Percentiles rank a stretch among this genome's conserved stretches.
These are phyloP conservation scores for Lanius collurio DNA, from an alignment of 2,113 vertebrate genomes.

Conservation along the genomic window DNA sequence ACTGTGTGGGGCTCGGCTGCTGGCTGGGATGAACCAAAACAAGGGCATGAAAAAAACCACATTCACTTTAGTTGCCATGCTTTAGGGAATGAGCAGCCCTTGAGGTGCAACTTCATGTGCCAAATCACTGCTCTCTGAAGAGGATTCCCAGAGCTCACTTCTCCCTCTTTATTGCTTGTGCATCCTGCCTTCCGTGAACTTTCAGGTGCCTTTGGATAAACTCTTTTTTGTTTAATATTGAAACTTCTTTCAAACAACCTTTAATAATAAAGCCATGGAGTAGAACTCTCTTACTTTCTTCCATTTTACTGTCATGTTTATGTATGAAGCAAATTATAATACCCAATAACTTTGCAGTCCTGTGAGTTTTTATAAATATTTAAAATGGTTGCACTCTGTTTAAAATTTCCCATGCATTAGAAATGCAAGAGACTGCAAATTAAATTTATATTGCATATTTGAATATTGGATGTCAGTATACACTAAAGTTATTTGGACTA, in stretches of 20 bases:
- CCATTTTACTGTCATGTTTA: constrained; percentile 12
- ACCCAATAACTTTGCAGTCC: background rate
- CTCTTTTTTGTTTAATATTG: background rate
- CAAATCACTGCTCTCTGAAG: background rate
- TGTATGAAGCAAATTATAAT: constrained; percentile 41
- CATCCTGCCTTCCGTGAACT: background rate
- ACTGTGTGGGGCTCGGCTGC: background rate
- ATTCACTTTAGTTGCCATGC: background rate
- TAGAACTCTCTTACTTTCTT: background rate
- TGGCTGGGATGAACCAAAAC: background rate
- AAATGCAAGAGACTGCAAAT: constrained; percentile 23
- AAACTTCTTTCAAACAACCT: background rate
- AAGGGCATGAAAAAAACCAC: background rate
- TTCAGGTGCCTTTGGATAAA: background rate
- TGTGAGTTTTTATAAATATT: constrained; percentile 50
- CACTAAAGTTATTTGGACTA: background rate
- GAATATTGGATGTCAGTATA: constrained; percentile 16
- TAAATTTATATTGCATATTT: constrained; percentile 23
- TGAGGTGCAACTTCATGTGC: background rate
- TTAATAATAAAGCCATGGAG: background rate
- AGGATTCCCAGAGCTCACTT: background rate
- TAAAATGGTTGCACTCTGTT: background rate
- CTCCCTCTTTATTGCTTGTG: background rate
- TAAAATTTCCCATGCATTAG: constrained; percentile 11
- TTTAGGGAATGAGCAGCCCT: background rate